These are phyloP conservation scores for Bungarus multicinctus DNA, from an alignment of 2,113 vertebrate species.

Conservation along the genomic window DNA sequence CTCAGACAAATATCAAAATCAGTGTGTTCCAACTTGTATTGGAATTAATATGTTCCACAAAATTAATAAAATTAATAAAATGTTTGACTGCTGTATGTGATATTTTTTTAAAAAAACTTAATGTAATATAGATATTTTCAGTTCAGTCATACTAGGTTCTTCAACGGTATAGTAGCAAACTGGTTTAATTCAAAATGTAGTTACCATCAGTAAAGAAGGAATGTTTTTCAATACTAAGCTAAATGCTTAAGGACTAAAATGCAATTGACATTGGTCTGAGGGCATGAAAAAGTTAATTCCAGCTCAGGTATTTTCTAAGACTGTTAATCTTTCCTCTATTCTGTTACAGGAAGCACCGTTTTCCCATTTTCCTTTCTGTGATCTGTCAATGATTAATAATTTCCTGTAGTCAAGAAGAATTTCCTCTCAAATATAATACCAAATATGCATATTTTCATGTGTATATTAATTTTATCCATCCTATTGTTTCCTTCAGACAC, in stretches of 20 bases:
- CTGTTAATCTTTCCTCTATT: conserved; percentile 45
- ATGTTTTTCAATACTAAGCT: conserved; percentile 25
- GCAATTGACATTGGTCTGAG: conserved; percentile 23
- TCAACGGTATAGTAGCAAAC: neutral
- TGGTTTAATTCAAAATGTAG: neutral
- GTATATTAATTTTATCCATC: conserved; percentile 42
- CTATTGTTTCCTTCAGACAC: neutral
- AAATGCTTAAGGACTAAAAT: conserved; percentile 42
- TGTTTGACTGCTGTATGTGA: neutral
- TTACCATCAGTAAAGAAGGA: neutral
- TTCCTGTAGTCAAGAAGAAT: conserved; percentile 70
- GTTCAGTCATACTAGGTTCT: neutral
- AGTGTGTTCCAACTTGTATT: neutral
- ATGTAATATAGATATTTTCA: neutral
- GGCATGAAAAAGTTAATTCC: conserved; percentile 37
- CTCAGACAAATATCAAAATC: conserved; percentile 1
- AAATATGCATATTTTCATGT: conserved; percentile 61
- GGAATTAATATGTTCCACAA: neutral
- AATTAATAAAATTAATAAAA: neutral
- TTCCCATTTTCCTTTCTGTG: conserved; percentile 72
- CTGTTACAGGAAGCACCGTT: conserved; percentile 64
- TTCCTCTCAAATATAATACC: conserved; percentile 52
- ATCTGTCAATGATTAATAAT: conserved; percentile 68
- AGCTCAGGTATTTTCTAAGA: conserved; percentile 55
- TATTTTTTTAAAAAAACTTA: neutral